Evolutionary conservation across 2,888 invertebrate species (phyloP), one percentile per base, ranked within the genome.

Genomic region (Nomada fabriciana): DNA sequence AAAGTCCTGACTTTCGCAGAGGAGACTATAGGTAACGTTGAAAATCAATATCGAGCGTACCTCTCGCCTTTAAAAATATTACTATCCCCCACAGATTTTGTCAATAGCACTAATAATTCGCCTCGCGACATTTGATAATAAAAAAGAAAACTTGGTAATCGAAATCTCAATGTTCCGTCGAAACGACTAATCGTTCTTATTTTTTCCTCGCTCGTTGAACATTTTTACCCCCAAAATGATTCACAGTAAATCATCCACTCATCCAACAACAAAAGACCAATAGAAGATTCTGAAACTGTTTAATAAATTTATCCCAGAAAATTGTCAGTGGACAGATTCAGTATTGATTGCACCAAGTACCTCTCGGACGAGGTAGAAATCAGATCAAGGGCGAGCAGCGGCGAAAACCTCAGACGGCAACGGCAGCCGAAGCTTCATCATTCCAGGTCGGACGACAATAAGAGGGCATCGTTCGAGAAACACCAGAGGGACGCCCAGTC

Each of bases 371-470:
- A 93, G 0, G 68, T 87, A 1, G 93, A 93, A 67, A 87, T 90
- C 52, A 88, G 90, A 73, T 90, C 91, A 23, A 86, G 91, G n/a
- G 85, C 92, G 15, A 91, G 86, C 76, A 93, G 92, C 52, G 92
- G 92, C 0, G 93, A 93, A 68, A 93, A 89, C 47, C 50, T 92
- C 2, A 89, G 89, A 23, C 91, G 90, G 25, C 89, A 90, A 7
- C 88, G 92, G 23, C 91, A 90, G 47, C 89, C 91, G n/a, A 93
- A 92, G 57, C 90, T 94, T 2, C 90, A 92, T 81, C 93, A 93
- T 80, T 93, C 93, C 11, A 90, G 92, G 61, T 93, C 93, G 9
- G 94, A 94, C 76, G 94, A 93, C 76, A 91, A 92, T 75, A 91
- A 92, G 76, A 84, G 92, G 11, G 85, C 91, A 65, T 94, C 93